Base-by-base conservation (phyloP, 2,888 invertebrate species). In the Blera fallax region DNA sequence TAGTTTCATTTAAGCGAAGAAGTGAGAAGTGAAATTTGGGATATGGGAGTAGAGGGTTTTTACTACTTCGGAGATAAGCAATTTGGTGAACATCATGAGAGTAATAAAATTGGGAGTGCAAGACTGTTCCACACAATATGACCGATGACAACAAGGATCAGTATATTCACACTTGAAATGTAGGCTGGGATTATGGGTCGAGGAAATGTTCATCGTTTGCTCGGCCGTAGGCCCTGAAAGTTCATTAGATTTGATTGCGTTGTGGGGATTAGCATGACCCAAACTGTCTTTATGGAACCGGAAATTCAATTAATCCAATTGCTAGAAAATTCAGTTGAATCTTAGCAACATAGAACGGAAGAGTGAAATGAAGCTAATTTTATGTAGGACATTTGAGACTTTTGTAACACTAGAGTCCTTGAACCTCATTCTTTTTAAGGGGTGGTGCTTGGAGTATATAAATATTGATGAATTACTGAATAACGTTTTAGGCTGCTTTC, bases 21-120 rank as follows among this genome's bases (percentile, higher is more conserved):
- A 43, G 40, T n/a, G n/a, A n/a, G 27, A 7, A 1, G 1, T 11
- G 27, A 10, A 29, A 29, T 3, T 24, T 3, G 16, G 40, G 18
- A 11, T 10, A 5, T 18, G 21, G 18, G 6, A 10, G 27, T 18
- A n/a, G 56, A n/a, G 21, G 14, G 7, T 34, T 62, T 78, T 70
- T 65, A 56, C 70, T 78, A 37, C 78, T 64, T 70, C 62, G 64
- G 54, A 72, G 70, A 78, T 78, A 78, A 64, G 64, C 78, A 78
- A 72, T 78, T 78, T 78, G 64, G 45, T 11, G n/a, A 54, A 64
- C 70, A 64, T 78, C 45, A 78, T 64, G 62, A 70, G 62, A 70
- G 56, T 45, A 70, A 78, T 78, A 78, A 78, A 70, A 78, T 56
- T 56, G 64, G 37, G 34, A 70, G 54, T 37, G 56, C 48, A 56